A percentile compares a stretch with the other conserved stretches of the same genome.
phyloP scores from a whole-genome alignment of 2,797 vertebrate species.

The Eidolon dupreanum region DNA sequence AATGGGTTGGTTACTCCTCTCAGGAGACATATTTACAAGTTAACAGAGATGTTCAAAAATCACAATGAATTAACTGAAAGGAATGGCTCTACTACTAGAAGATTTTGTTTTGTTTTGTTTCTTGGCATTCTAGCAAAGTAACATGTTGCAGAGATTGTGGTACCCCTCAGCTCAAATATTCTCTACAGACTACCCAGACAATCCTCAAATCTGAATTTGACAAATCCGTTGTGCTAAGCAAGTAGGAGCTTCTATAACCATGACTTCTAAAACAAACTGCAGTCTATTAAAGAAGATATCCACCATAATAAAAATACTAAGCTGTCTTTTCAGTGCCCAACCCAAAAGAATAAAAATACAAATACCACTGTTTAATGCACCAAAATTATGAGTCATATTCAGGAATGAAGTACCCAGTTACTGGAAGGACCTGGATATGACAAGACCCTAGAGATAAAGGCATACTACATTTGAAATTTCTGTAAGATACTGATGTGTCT shows the following conservation, averaged over 20 bases:
- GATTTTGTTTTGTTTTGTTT: background rate
- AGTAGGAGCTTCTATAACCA: background rate
- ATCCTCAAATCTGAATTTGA: slow-evolving; percentile 55
- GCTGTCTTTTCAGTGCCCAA: background rate
- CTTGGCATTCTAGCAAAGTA: background rate
- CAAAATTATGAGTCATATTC: slow-evolving; percentile 5
- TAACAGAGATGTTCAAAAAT: background rate
- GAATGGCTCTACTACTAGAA: background rate
- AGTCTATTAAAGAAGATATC: background rate
- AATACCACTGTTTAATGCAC: background rate
- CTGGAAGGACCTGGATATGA: background rate
- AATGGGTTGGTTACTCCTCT: background rate
- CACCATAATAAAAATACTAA: background rate
- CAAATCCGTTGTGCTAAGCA: slow-evolving; percentile 56
- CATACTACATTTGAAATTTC: slow-evolving; percentile 7
- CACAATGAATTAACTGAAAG: background rate
- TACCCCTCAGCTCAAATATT: background rate
- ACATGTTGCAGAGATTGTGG: background rate
- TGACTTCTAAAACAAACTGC: background rate
- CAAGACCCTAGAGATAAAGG: background rate
- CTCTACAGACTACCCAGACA: slow-evolving; percentile 25
- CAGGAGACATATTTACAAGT: background rate
- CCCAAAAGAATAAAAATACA: background rate
- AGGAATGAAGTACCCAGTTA: background rate
- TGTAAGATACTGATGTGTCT: slow-evolving; percentile 21